Base-by-base conservation (phyloP, 2,888 invertebrate genomes). In the Ormyrus labotus region DNA sequence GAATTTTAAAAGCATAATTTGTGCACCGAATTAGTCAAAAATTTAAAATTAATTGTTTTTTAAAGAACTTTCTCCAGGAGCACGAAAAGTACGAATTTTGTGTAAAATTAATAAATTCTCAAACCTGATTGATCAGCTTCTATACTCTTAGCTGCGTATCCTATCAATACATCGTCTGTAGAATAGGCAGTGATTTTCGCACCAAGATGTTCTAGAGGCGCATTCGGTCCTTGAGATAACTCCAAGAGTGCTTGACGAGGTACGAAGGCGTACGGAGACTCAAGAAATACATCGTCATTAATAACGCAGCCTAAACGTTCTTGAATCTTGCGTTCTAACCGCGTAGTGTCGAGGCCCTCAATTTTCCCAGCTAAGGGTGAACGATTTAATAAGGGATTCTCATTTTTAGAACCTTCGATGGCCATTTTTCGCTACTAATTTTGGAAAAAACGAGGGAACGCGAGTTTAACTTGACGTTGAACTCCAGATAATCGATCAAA, bases 101-200 rank as follows among this genome's bases (percentile, higher is more conserved):
- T 48, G 11, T 48, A 19, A 11, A 8, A 10, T 68, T 19, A 63
- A 19, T 13, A 13, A 72, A 61, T 51, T 53, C 5, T n/a, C 72
- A 48, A 91, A 74, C 95, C 94, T 86, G 94, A 95, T 51, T 95
- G 94, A 85, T 94, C 94, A 4, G 92, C 91, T 72, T 92, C 92
- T 0, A 93, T 91, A 85, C 94, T 93, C 61, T 93, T 92, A 0
- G 93, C 93, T 11, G 94, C 93, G 84, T 95, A 96, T 0, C 95
- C 95, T 73, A 95, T 85, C 0, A 96, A 89, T 5, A 93, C 87
- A 34, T 34, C 58, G 1, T 84, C 75, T 7, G 71, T 67, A 11
- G 83, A 64, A 69, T 86, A 88, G 4, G 78, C 75, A 5, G 81
- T 69, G 11, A 90, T 85, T 11, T 71, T 78, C 4, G 86, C 86